Base-by-base conservation (phyloP, 1,140 invertebrate species). In the Chlorops oryzae region DNA sequence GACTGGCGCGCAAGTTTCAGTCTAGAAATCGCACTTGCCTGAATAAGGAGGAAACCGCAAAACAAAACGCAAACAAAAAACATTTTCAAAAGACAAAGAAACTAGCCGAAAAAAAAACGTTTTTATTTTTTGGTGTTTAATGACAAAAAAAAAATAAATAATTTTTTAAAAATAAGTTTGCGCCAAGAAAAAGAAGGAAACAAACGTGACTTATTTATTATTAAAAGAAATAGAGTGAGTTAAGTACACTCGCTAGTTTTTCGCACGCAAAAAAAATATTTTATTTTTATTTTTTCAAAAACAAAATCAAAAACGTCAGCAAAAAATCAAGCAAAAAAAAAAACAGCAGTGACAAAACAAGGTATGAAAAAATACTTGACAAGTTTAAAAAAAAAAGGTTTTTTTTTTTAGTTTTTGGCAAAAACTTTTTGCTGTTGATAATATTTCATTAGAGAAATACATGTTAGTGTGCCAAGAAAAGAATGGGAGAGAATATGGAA, bases 21-120 rank as follows among this genome's bases (percentile, higher is more conserved):
- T 53, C 24, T 53, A 45, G 37, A 38, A 53, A 53, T 53, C 51
- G 51, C 51, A 53, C 46, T 53, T 53, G 51, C 44, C 51, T 46
- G 51, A 53, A 41, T 41, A 48, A 53, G 46, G 28, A 49, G 39
- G 24, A 43, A 44, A 17, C n/a, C 21, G 40, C 5, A 50, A 49
- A 49, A 5, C 41, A 45, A 39, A 32, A 32, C 42, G 38, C 28
- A 18, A 32, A 32, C 34, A 28, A 21, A 18, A 41, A 17, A 41
- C 15, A 28, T 13, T 38, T 44, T 17, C 23, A 9, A 9, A 35
- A 21, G 24, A 45, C 25, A 43, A 38, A 20, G 18, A 4, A 38
- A 37, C 23, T 43, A 44, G 28, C 24, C 20, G 3, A 41, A 12
- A 41, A 38, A 41, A 41, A 13, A 41, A 23, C 22, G 22, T 21